A percentile compares a stretch with the other conserved stretches of the same genome.
Conservation (phyloP, 2,888 invertebrate species). For the Calameuta pallipes region DNA sequence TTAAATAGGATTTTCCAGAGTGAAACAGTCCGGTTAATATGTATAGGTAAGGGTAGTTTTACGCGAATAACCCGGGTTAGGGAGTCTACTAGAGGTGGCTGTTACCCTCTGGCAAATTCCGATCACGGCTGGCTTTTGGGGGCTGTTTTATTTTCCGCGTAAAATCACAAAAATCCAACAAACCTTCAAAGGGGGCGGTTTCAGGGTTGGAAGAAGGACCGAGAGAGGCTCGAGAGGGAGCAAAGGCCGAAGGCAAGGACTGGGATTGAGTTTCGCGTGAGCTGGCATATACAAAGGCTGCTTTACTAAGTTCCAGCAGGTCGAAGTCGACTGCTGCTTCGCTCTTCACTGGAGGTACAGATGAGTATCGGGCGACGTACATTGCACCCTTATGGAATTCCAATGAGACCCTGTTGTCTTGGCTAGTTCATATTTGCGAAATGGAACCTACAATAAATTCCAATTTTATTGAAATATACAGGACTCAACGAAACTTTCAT, state of each 20-base stretch:
- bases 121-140: no score
- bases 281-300: constrained; percentile 32
- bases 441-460: constrained; percentile 38
- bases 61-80: no score
- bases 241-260: constrained; percentile 14
- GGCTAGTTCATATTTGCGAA: constrained; percentile 19
- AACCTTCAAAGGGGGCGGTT: no score
- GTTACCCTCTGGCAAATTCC: no score
- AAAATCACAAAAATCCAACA: constrained; percentile 47
- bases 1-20: no score
- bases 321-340: constrained; percentile 25
- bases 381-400: constrained; percentile 25
- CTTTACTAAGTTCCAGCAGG: constrained; percentile 8
- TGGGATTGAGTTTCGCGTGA: constrained; percentile 34
- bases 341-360: constrained; percentile 24
- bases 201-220: no score
- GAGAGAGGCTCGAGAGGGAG: no score
- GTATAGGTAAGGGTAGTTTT: no score
- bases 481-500: constrained; percentile 19
- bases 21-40: no score
- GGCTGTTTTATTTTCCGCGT: constrained; percentile 45
- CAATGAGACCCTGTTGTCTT: constrained; percentile 30
- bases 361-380: background rate
- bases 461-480: constrained; percentile 52
- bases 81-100: no score